Evolutionary conservation across 2,888 invertebrate genomes (phyloP).

Genomic region (Rhaphigaster nebulosa): DNA sequence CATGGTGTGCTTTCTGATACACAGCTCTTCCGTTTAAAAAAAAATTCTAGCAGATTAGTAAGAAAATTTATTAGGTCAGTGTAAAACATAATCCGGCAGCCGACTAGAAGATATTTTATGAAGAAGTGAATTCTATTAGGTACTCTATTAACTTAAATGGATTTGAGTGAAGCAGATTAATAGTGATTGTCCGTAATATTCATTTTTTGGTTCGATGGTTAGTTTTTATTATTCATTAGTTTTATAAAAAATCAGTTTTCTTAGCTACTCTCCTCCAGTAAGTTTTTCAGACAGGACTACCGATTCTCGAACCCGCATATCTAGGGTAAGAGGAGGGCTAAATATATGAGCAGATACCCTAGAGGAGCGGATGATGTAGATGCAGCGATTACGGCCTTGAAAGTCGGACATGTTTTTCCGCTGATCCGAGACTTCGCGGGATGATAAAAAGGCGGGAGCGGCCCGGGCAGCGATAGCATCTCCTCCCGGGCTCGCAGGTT

Average conservation of each 20-base stretch:
- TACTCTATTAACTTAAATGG: no score
- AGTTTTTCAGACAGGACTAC: not conserved
- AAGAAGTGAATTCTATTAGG: no score
- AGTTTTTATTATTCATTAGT: no score
- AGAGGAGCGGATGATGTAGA: conserved; percentile 39
- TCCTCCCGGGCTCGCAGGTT: conserved; percentile 34
- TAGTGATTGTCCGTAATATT: no score
- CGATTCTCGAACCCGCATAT: not conserved
- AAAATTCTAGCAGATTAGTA: no score
- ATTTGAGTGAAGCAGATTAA: no score
- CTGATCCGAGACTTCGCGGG: conserved; percentile 5
- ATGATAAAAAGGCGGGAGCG: conserved; percentile 36
- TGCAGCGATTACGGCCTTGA: conserved; percentile 45
- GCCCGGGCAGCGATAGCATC: conserved; percentile 46
- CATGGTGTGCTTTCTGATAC: no score
- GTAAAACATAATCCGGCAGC: no score
- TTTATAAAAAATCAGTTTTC: not conserved
- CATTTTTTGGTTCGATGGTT: no score
- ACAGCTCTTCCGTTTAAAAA: no score
- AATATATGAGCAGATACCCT: conserved; percentile 4
- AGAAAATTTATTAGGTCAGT: no score
- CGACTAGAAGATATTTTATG: no score
- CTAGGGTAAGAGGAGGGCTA: not conserved
- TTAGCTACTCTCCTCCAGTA: not conserved
- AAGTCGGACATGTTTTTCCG: conserved; percentile 48